Evolutionary conservation across 2,113 vertebrate genomes (phyloP).

Genomic region (Cichladusa arquata): DNA sequence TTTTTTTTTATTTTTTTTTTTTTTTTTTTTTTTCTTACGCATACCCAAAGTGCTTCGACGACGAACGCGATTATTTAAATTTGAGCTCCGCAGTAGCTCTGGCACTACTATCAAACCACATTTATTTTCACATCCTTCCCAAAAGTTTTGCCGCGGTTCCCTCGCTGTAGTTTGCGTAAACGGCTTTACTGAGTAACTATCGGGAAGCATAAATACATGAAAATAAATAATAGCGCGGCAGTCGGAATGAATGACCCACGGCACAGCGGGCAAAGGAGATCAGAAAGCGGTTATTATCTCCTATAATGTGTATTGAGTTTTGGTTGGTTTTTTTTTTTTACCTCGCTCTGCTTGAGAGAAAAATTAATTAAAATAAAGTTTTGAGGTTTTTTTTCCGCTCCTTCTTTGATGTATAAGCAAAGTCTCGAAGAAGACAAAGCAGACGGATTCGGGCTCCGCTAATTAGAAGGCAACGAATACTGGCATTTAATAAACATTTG

Average conservation of each 20-base stretch:
- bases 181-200: neutral
- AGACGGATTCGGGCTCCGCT: neutral
- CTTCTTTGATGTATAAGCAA: neutral
- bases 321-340: neutral
- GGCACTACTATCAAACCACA: neutral
- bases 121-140: constrained; percentile 13
- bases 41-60: neutral
- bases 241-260: neutral
- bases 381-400: no score
- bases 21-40: no score
- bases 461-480: constrained; percentile 54
- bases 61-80: neutral
- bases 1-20: no score
- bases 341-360: neutral
- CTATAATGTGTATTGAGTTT: neutral
- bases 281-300: neutral
- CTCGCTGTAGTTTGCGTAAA: neutral
- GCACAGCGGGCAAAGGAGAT: neutral
- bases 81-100: neutral
- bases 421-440: neutral
- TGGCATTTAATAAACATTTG: neutral
- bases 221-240: neutral
- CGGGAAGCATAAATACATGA: neutral
- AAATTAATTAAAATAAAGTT: neutral
- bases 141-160: neutral